Conservation (phyloP, 2,113 vertebrate species). For the Hyperoodon ampullatus region DNA sequence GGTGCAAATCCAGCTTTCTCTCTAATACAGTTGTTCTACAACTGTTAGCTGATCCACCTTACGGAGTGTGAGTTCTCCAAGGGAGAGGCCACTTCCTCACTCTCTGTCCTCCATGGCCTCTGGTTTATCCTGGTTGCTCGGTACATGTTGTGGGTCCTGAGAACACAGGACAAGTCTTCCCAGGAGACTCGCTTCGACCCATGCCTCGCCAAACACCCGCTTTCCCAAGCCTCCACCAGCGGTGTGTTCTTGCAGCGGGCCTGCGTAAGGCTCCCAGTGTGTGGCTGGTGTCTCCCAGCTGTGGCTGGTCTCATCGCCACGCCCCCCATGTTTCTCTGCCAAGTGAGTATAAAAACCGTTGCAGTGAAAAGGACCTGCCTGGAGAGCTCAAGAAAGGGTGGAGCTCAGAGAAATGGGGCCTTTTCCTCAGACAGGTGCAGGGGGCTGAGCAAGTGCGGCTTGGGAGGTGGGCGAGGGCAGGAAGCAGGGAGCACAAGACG, state of each 20-base stretch:
- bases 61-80: neutral
- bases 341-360: neutral
- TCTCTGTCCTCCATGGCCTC: neutral
- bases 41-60: neutral
- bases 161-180: neutral
- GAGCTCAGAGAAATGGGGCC: neutral
- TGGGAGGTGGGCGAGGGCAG: neutral
- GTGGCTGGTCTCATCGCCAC: neutral
- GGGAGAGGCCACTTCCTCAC: neutral
- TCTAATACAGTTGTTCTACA: accelerated
- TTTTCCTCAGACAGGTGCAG: neutral
- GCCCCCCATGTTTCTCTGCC: neutral
- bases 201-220: neutral
- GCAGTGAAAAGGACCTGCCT: neutral
- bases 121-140: neutral
- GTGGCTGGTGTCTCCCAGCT: neutral
- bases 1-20: neutral
- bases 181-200: neutral
- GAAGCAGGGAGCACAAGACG: neutral
- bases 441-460: neutral
- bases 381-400: neutral
- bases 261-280: accelerated
- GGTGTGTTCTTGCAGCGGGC: neutral
- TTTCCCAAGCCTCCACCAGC: neutral
- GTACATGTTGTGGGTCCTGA: neutral